Percentiles rank a stretch among this genome's conserved stretches.
Conservation (phyloP, 2,888 invertebrate genomes). For the Hipparchia semele region DNA sequence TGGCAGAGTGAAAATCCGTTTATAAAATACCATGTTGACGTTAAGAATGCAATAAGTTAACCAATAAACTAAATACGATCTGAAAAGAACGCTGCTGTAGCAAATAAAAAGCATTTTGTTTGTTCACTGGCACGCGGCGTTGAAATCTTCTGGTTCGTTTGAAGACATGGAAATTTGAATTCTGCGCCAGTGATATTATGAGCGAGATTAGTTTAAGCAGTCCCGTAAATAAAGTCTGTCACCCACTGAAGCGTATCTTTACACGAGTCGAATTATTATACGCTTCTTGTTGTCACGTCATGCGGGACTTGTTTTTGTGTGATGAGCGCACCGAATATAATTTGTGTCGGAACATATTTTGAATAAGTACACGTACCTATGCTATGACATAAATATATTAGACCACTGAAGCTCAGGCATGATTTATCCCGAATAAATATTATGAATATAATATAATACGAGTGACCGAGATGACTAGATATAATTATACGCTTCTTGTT, state of each 20-base stretch:
- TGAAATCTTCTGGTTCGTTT: conserved; percentile 1
- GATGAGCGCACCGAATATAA: neutral
- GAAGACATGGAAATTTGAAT: conserved; percentile 5
- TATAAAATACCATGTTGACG: conserved; percentile 32
- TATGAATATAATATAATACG: too few species aligned
- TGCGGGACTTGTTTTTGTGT: neutral
- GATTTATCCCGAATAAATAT: too few species aligned
- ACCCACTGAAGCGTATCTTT: conserved; percentile 11
- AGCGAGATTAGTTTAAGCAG: neutral
- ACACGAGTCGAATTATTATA: conserved; percentile 2
- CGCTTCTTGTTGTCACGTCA: neutral
- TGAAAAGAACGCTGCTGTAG: conserved; percentile 23
- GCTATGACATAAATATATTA: too few species aligned
- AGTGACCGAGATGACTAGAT: too few species aligned
- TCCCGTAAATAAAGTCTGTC: conserved; percentile 8
- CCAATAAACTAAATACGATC: conserved; percentile 35
- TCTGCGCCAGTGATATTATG: neutral
- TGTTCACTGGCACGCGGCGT: conserved; percentile 17
- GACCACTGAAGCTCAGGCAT: too few species aligned
- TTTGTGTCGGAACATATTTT: too few species aligned
- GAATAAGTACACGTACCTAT: too few species aligned
- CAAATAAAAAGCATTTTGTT: conserved; percentile 25
- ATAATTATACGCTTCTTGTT: neutral
- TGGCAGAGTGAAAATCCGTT: conserved; percentile 25
- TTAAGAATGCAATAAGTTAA: conserved; percentile 38